Percentiles rank a stretch among this genome's conserved stretches.
These are phyloP conservation scores for Gallinago media DNA, from an alignment of 2,113 vertebrate genomes.

Conservation along the genomic window DNA sequence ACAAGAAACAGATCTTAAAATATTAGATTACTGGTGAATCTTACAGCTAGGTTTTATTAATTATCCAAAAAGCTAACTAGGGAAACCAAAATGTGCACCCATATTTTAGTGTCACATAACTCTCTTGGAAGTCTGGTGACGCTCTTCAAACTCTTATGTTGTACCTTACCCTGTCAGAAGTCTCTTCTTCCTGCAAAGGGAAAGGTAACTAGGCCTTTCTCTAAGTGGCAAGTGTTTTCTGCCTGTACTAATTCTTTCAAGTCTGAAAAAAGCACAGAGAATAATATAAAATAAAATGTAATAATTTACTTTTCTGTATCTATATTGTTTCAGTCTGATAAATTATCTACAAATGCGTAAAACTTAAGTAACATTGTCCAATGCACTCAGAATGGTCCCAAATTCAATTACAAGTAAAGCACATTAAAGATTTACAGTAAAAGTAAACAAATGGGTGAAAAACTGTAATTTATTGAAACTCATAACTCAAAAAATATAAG, in stretches of 20 bases:
- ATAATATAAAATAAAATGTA: conserved; percentile 43
- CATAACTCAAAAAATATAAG: conserved; percentile 90
- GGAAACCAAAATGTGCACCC: neutral
- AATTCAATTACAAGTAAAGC: conserved; percentile 39
- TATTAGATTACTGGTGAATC: neutral
- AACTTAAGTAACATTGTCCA: conserved; percentile 24
- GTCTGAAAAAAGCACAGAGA: conserved; percentile 47
- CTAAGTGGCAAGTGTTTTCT: neutral
- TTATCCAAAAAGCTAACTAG: neutral
- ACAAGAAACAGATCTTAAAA: neutral
- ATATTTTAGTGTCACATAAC: neutral
- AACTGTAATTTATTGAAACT: conserved; percentile 89
- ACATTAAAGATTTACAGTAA: conserved; percentile 55
- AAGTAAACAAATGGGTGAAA: conserved; percentile 84
- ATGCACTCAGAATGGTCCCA: conserved; percentile 24
- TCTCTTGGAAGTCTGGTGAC: neutral
- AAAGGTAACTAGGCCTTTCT: neutral
- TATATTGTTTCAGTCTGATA: conserved; percentile 2
- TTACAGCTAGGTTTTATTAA: neutral
- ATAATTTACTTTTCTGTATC: conserved; percentile 54
- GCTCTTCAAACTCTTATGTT: neutral
- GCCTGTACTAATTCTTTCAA: neutral
- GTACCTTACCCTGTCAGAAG: neutral
- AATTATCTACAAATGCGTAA: conserved; percentile 53
- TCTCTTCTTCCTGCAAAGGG: neutral